Evolutionary conservation across 2,888 invertebrate genomes (phyloP).

Genomic region (Chesias legatella): DNA sequence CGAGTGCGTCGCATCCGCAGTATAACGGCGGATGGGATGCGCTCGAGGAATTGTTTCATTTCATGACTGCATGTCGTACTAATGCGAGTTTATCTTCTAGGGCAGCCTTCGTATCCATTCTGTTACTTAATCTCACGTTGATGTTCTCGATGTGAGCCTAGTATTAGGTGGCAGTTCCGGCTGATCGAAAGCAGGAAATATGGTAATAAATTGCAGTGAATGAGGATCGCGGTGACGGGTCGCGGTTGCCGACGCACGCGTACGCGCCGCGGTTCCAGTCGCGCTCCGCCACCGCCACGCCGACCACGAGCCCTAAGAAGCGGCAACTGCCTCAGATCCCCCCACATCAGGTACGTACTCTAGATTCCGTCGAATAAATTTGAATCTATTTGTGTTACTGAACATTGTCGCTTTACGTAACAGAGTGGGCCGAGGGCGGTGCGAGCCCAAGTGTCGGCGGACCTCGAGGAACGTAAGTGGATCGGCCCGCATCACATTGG

Average conservation of each 20-base stretch:
- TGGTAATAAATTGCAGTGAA: constrained; percentile 51
- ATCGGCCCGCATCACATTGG: constrained; percentile 87
- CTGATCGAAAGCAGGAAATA: constrained; percentile 34
- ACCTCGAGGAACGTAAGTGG: constrained; percentile 88
- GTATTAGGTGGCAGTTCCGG: constrained; percentile 22
- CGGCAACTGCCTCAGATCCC: constrained; percentile 98
- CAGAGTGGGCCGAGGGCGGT: constrained; percentile 83
- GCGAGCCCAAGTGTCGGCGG: constrained; percentile 84
- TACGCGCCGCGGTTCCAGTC: constrained; percentile 87
- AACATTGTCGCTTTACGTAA: constrained; percentile 25
- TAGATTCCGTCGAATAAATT: background rate
- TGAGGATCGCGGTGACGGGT: constrained; percentile 53
- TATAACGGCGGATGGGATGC: constrained; percentile 20
- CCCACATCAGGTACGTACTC: constrained; percentile 74
- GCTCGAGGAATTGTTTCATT: constrained; percentile 20
- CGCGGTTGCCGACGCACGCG: constrained; percentile 78
- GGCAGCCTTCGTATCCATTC: constrained; percentile 15
- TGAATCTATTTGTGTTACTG: constrained; percentile 4
- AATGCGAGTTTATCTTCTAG: constrained; percentile 23
- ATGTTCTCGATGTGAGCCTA: constrained; percentile 29
- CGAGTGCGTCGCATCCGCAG: constrained; percentile 34
- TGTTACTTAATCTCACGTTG: constrained; percentile 16
- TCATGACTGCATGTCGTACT: constrained; percentile 40
- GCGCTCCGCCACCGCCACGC: constrained; percentile 94
- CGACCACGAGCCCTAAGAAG: constrained; percentile 97